A percentile compares a stretch with the other conserved stretches of the same genome.
These are phyloP conservation scores for Tetramorium bicarinatum DNA, from an alignment of 2,888 invertebrate species.

Conservation along the genomic window DNA sequence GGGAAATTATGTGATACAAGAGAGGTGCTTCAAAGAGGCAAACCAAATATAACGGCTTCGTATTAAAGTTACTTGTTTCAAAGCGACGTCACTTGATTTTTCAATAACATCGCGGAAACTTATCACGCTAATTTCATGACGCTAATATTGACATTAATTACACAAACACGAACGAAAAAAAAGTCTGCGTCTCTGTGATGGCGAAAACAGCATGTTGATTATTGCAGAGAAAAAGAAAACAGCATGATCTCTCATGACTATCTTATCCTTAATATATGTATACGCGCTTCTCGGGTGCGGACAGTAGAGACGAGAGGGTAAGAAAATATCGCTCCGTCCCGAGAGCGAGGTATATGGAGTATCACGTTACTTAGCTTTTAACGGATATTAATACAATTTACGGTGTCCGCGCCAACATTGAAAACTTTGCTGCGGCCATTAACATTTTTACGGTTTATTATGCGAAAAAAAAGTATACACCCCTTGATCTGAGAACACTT, in stretches of 20 bases:
- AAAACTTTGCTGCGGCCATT: constrained; percentile 60
- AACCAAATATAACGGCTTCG: background rate
- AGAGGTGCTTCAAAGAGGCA: background rate
- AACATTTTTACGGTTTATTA: constrained; percentile 59
- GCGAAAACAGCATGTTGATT: constrained; percentile 57
- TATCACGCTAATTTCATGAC: background rate
- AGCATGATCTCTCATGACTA: constrained; percentile 53
- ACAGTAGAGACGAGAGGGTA: constrained; percentile 24
- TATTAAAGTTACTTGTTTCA: background rate
- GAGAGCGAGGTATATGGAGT: constrained; percentile 69
- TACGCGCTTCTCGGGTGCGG: background rate
- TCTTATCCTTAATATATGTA: constrained; percentile 51
- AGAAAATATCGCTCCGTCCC: constrained; percentile 56
- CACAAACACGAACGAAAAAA: background rate
- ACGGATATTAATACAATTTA: constrained; percentile 79
- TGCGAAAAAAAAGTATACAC: constrained; percentile 41
- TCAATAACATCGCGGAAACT: background rate
- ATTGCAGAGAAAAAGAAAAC: constrained; percentile 31
- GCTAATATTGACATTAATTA: constrained; percentile 10
- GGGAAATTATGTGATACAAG: constrained; percentile 16
- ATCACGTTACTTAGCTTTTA: constrained; percentile 79
- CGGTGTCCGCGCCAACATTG: constrained; percentile 63
- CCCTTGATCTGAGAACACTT: background rate
- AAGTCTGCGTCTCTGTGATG: constrained; percentile 55
- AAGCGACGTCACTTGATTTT: background rate